Percentiles rank a stretch among this genome's conserved stretches.
These are phyloP conservation scores for Dufourea novaeangliae DNA, from an alignment of 1,140 invertebrate genomes.

Conservation along the genomic window DNA sequence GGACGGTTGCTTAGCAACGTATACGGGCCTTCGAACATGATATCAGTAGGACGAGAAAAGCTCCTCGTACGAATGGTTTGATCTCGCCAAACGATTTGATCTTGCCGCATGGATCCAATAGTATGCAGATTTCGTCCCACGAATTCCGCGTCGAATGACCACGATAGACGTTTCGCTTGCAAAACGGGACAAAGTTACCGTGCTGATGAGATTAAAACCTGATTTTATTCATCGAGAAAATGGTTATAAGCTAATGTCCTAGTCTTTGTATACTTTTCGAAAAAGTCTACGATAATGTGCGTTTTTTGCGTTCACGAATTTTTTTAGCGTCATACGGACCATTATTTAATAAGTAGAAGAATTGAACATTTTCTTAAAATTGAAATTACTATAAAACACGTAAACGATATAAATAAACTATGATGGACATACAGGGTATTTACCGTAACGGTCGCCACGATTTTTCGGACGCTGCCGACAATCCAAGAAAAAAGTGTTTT, in stretches of 20 bases:
- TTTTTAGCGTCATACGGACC: too few species aligned
- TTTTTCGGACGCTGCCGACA: too few species aligned
- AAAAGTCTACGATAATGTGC: too few species aligned
- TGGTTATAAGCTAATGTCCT: not conserved
- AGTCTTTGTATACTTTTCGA: too few species aligned
- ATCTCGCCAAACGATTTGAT: slow-evolving; percentile 54
- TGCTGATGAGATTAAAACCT: not conserved
- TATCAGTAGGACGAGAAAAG: slow-evolving; percentile 78
- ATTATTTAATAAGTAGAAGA: too few species aligned
- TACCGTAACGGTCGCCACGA: too few species aligned
- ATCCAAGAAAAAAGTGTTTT: too few species aligned
- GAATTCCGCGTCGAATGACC: not conserved
- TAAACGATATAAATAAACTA: too few species aligned
- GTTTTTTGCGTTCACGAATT: too few species aligned
- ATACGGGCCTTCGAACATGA: slow-evolving; percentile 74
- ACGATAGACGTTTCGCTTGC: not conserved
- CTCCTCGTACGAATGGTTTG: slow-evolving; percentile 72
- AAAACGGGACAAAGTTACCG: not conserved
- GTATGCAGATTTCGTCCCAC: slow-evolving; percentile 31
- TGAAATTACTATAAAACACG: too few species aligned
- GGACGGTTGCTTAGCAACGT: slow-evolving; percentile 78
- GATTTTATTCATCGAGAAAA: not conserved
- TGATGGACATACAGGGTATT: too few species aligned
- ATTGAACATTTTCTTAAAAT: too few species aligned
- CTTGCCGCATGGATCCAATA: slow-evolving; percentile 33